Evolutionary conservation across 2,113 vertebrate genomes (phyloP), one percentile per base, ranked within the genome.

Genomic region (Camarhynchus parvulus): DNA sequence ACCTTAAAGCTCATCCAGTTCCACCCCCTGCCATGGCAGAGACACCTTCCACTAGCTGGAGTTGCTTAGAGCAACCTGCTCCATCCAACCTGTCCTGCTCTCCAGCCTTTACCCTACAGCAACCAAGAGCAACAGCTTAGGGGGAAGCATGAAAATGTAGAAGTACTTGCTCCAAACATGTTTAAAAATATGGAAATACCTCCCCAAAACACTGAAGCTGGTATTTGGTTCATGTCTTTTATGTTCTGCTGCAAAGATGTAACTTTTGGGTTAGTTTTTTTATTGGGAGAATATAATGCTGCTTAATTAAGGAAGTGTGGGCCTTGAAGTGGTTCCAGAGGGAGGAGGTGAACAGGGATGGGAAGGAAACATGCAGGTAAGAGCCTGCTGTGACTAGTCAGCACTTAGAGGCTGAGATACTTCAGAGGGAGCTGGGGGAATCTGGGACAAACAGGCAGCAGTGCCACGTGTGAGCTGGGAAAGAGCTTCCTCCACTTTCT

Each of bases 251-350:
- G 37, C 20, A 11, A 15, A 77, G 61, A 5, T 1, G 0, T 8
- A 10, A 0, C 3, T 79, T 94, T 41, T 28, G 41, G 42, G 61
- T 62, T 82, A 23, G 25, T n/a, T 39, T 68, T 61, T 61, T 35
- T 67, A 24, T 33, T 30, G 33, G 53, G 15, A 73, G 59, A n/a
- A 6, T 9, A 7, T 13, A 35, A 87, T 24, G 20, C 46, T 78
- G 11, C 42, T 42, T 84, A 74, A 67, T 91, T 39, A 64, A 52
- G 49, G 33, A 61, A 76, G 13, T 82, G 31, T 1, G 5, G 13
- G 15, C 78, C 84, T 92, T 91, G 84, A 91, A 91, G 87, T 75
- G 52, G 62, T 87, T 95, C 35, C 49, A 76, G 70, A 68, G 64
- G 59, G 61, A 82, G 78, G 69, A 30, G 47, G 20, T 37, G 58